Base-by-base conservation (phyloP, 1,140 invertebrate species). In the Wiebesia pumilae region DNA sequence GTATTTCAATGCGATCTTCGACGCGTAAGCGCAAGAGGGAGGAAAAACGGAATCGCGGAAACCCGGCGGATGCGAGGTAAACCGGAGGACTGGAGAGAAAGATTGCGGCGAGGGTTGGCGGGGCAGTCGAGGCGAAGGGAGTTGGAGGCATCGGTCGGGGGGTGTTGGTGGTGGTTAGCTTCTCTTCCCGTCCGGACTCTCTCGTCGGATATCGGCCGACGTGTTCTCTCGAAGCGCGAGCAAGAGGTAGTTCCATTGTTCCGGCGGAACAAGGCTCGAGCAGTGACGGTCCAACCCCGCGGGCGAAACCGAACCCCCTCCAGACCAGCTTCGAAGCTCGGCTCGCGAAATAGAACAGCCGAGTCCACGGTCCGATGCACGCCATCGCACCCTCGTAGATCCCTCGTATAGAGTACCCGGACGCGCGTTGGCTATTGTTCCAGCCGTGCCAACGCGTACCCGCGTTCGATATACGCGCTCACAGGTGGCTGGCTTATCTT, bases 371-470 rank as follows among this genome's bases (percentile, higher is more conserved):
- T 86, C 88, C 82, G 89, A 88, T 88, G 87, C 88, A 88, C 88
- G 85, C 87, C 87, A 89, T 89, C 89, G 87, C 89, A 88, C 88
- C 85, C 89, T 85, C 81, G 79, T 75, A 1, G 16, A 19, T 7
- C 67, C 9, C 6, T 1, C 35, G 38, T 67, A 69, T 81, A 33
- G 35, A 81, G 33, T 58, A 4, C 65, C 43, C 43, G 16, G 67
- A 71, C 43, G 21, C 16, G 40, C 80, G 65, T 58, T 40, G 80
- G 77, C 47, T 40, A 81, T 81, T 81, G 79, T 81, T 67, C 35
- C 24, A 33, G 30, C 4, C 16, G 12, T 35, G 2, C 9, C 21
- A 2, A 9, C 16, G 71, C 71, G 24, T 6, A 19, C n/a, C 30
- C 1, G 3, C 47, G 12, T 33, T 35, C 77, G 16, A 58, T 54